These are phyloP conservation scores for Euura saliciscinereae DNA, from an alignment of 1,140 invertebrate genomes.

Conservation along the genomic window DNA sequence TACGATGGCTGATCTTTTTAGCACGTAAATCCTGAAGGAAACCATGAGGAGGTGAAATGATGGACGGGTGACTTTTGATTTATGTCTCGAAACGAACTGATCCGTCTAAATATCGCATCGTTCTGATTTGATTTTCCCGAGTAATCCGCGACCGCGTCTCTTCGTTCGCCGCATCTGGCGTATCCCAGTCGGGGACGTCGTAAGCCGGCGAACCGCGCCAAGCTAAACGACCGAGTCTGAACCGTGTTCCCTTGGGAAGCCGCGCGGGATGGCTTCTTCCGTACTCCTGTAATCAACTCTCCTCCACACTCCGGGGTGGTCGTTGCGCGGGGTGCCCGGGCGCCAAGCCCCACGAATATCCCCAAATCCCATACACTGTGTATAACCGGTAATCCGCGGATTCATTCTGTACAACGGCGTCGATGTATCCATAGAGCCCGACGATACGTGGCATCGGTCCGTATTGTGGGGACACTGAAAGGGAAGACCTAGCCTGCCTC, in stretches of 20 bases:
- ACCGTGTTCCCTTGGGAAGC: not conserved
- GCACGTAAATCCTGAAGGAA: not conserved
- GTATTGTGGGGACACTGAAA: not conserved
- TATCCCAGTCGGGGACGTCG: not conserved
- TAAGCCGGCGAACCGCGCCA: slow-evolving; percentile 2
- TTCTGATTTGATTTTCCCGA: slow-evolving; percentile 3
- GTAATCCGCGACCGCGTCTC: not conserved
- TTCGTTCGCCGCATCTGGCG: too few species aligned
- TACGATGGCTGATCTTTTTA: too few species aligned
- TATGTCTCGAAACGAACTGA: not conserved
- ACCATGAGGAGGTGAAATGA: not conserved
- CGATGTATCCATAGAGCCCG: not conserved
- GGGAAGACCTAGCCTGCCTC: not conserved
- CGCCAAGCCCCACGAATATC: slow-evolving; percentile 4
- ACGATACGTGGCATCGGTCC: not conserved
- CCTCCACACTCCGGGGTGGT: not conserved
- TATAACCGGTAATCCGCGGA: slow-evolving; percentile 5
- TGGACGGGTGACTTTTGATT: not conserved
- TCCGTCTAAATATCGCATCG: slow-evolving; percentile 5
- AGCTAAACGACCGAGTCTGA: slow-evolving; percentile 6
- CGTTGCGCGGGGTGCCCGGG: not conserved
- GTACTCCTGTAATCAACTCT: slow-evolving; percentile 4
- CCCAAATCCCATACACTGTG: slow-evolving; percentile 3
- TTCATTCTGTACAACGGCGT: slow-evolving; percentile 5
- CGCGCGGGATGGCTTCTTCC: slow-evolving; percentile 3